These are phyloP conservation scores for Mnemiopsis leidyi DNA, from an alignment of 37 sponge, comb jelly and placozoan species.

Conservation along the genomic window DNA sequence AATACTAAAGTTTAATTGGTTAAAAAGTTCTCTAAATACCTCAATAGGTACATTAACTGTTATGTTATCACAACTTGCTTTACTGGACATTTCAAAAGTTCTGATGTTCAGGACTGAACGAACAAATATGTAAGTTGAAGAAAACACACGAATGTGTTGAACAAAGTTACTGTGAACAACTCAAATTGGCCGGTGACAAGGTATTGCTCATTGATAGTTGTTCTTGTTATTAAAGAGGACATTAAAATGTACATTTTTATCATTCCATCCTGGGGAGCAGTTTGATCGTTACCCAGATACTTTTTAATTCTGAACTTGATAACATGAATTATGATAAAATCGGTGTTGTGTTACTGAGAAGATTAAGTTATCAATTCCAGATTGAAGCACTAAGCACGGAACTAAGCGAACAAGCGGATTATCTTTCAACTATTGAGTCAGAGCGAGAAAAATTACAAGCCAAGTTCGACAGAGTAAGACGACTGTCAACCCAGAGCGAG, in stretches of 20 bases:
- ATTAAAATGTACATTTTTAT: too few species aligned
- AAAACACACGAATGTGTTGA: neutral
- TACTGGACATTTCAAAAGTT: neutral
- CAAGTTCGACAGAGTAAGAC: neutral
- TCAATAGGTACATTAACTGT: too few species aligned
- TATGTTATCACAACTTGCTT: too few species aligned
- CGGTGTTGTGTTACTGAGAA: too few species aligned
- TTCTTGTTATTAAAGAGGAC: too few species aligned
- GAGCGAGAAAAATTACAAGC: neutral
- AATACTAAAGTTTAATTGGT: too few species aligned
- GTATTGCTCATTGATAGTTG: too few species aligned
- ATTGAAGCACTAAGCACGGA: neutral
- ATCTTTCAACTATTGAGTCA: neutral
- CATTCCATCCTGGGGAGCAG: too few species aligned
- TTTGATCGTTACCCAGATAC: too few species aligned
- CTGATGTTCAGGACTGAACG: neutral
- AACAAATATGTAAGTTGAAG: neutral
- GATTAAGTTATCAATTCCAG: neutral
- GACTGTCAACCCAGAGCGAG: neutral
- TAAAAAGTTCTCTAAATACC: too few species aligned
- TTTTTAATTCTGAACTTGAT: too few species aligned
- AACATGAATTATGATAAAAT: too few species aligned
- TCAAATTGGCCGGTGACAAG: neutral
- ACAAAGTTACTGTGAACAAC: neutral
- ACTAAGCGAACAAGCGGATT: neutral